These are phyloP conservation scores for Drosophila biarmipes DNA, from an alignment of 1,140 invertebrate genomes.

Conservation along the genomic window DNA sequence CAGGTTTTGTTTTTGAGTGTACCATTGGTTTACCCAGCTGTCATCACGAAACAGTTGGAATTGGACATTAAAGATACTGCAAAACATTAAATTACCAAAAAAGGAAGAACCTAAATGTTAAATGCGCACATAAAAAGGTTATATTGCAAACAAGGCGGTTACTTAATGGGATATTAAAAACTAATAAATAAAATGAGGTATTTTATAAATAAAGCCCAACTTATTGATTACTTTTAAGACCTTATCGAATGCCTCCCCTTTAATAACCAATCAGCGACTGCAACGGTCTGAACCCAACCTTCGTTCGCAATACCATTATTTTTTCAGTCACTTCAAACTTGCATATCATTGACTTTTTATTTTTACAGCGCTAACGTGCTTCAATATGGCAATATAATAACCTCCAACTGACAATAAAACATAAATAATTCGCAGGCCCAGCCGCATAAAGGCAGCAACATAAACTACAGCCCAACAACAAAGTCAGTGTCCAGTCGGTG, in stretches of 20 bases:
- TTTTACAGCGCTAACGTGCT: slow-evolving; percentile 35
- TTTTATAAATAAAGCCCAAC: not conserved
- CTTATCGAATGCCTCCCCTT: not conserved
- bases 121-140: too few relatives aligned
- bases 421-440: slow-evolving; percentile 59
- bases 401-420: slow-evolving; percentile 63
- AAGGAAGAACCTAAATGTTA: not conserved
- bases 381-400: slow-evolving; percentile 50
- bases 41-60: not conserved
- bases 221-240: not conserved
- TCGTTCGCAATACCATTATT: not conserved
- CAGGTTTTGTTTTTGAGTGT: too few relatives aligned
- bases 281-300: not conserved
- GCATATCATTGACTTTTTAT: slow-evolving; percentile 17
- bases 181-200: not conserved
- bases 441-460: slow-evolving; percentile 36
- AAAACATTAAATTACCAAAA: not conserved
- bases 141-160: too few relatives aligned
- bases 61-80: not conserved
- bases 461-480: slow-evolving; percentile 16
- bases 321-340: slow-evolving; percentile 7
- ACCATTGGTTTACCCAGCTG: not conserved
- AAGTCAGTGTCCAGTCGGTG: slow-evolving; percentile 22
- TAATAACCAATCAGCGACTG: not conserved
- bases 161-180: not conserved